Base-by-base conservation (phyloP, 2,888 invertebrate genomes). In the Parasteatoda lunata region DNA sequence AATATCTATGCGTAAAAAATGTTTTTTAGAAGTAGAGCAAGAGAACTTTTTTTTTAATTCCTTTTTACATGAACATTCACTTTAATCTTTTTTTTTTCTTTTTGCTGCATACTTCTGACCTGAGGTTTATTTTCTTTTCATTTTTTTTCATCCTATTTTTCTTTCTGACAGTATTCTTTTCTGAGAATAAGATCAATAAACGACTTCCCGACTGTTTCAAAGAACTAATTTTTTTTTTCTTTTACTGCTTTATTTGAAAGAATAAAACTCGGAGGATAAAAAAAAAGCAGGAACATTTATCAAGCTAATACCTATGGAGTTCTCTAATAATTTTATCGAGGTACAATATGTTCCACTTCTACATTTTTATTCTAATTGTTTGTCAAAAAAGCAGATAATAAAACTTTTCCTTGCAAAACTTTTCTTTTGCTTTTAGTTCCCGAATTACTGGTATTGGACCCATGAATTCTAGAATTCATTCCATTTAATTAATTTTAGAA, bases 1-100 rank as follows among this genome's bases (percentile, higher is more conserved):
- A 80, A 80, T 80, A 66, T 66, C 13, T 72, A 70, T 80, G 47
- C 64, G 49, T 80, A 80, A 80, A 80, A 73, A 65, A 15, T 81
- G 47, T 71, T 65, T 64, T 66, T 52, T 54, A 51, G 45, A 70
- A 66, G 66, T 49, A 49, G 64, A 77, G 47, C 30, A 59, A n/a
- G 15, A 47, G 8, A 15, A 65, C 71, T 30, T 54, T 51, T 13
- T 52, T 65, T 65, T 70, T 48, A 51, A 54, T 72, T 30, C 15
- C 47, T 54, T 73, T 49, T 73, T 68, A 77, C 72, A 64, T 65
- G 51, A 71, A 72, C 65, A 65, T 71, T 79, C 79, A 79, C 79
- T 72, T 79, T 59, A 66, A 66, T 77, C 52, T 68, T 51, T 65
- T 71, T 54, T 70, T 76, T 71, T 48, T 49, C 51, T 49, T 65